A percentile compares a stretch with the other conserved stretches of the same genome.
Conservation (phyloP, 2,113 vertebrate genomes). For the Vidua chalybeata region DNA sequence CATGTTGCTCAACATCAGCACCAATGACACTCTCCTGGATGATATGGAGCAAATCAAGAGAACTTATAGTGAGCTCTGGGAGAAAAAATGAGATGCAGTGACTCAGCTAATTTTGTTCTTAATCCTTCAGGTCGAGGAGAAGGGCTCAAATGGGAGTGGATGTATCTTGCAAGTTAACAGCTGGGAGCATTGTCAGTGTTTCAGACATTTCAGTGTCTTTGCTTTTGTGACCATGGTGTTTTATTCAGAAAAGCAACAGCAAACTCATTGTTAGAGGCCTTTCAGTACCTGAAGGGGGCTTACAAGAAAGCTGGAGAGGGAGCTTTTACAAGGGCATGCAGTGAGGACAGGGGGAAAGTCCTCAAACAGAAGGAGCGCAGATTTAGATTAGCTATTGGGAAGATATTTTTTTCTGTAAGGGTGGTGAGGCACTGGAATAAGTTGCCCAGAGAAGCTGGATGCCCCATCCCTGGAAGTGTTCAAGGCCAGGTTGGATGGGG, state of each 20-base stretch:
- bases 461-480: not conserved
- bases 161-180: not conserved
- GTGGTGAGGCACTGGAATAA: not conserved
- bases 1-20: not conserved
- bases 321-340: not conserved
- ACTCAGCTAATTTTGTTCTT: not conserved
- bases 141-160: not conserved
- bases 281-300: not conserved
- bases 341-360: not conserved
- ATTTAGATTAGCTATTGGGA: not conserved
- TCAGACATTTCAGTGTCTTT: not conserved
- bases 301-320: not conserved
- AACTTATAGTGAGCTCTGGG: not conserved
- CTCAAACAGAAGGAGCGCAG: not conserved
- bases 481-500: not conserved
- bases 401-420: not conserved
- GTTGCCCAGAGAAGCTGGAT: not conserved
- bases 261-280: not conserved
- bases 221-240: not conserved
- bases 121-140: not conserved
- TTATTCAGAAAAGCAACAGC: not conserved
- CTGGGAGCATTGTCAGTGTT: not conserved
- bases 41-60: not conserved
- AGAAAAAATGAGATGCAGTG: accelerated
- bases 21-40: not conserved